Conservation (phyloP, 1,140 invertebrate genomes). For the Eriocheir sinensis region DNA sequence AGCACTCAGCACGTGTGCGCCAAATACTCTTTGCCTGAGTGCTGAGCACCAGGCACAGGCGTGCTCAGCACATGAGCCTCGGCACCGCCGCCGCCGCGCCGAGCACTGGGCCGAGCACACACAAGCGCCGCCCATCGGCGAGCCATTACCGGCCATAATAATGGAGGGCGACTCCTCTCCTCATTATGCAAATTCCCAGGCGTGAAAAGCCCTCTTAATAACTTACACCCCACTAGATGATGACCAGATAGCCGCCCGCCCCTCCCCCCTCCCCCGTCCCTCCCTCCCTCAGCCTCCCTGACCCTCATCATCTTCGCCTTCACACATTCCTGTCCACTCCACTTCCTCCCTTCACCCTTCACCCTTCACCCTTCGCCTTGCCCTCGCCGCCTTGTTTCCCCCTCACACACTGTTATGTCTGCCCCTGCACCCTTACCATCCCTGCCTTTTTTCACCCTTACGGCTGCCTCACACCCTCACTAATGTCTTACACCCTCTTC, state of each 20-base stretch:
- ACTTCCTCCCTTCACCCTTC: background rate
- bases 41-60: too few relatives aligned
- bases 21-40: too few relatives aligned
- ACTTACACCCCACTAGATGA: slow-evolving; percentile 55
- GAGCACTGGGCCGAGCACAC: too few relatives aligned
- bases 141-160: slow-evolving; percentile 45
- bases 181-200: slow-evolving; percentile 65
- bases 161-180: background rate
- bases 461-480: too few relatives aligned
- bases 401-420: background rate
- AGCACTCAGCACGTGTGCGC: too few relatives aligned
- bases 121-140: background rate
- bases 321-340: background rate
- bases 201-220: slow-evolving; percentile 60
- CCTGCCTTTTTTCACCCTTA: too few relatives aligned
- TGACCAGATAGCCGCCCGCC: background rate
- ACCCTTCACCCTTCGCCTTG: background rate
- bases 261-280: background rate
- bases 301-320: too few relatives aligned
- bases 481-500: too few relatives aligned
- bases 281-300: background rate
- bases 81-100: too few relatives aligned
- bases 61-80: background rate
- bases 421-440: background rate
- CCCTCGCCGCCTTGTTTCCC: too few relatives aligned